phyloP scores from a whole-genome alignment of 2,888 invertebrate species.

The Proisotoma minuta region DNA sequence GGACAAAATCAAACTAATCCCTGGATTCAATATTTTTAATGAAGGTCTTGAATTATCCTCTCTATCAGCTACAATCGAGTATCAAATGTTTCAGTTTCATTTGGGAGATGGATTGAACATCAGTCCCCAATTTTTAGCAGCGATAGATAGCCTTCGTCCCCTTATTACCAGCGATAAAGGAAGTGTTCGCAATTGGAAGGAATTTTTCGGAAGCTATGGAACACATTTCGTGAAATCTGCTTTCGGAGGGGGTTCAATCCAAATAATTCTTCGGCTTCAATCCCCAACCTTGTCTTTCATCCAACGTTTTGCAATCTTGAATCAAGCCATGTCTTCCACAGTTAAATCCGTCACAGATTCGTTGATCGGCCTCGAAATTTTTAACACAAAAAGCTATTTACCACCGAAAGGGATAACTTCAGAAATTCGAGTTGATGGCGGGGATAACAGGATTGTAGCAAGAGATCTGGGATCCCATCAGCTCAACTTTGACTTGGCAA shows the following conservation, averaged over 20 bases:
- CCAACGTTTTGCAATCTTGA: neutral
- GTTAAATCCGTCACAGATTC: neutral
- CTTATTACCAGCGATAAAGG: conserved; percentile 12
- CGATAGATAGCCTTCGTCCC: neutral
- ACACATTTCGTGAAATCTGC: conserved; percentile 19
- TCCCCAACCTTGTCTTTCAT: neutral
- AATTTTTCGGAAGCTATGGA: conserved; percentile 22
- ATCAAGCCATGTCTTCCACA: neutral
- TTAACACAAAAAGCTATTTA: too few relatives aligned
- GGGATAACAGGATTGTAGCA: too few relatives aligned
- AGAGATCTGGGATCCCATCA: too few relatives aligned
- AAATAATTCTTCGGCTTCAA: neutral
- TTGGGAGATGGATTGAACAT: neutral
- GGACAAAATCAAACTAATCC: neutral
- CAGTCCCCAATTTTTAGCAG: neutral
- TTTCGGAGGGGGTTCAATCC: conserved; percentile 8
- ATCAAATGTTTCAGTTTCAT: conserved; percentile 2
- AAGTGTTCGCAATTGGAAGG: conserved; percentile 10
- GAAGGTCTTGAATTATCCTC: neutral
- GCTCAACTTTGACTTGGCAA: neutral
- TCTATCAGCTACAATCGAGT: conserved; percentile 1
- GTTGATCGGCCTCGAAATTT: too few relatives aligned
- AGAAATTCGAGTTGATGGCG: too few relatives aligned
- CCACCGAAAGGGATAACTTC: too few relatives aligned
- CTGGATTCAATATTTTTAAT: neutral